Conservation (phyloP, 2,888 invertebrate genomes). For the Dryococelus australis region DNA sequence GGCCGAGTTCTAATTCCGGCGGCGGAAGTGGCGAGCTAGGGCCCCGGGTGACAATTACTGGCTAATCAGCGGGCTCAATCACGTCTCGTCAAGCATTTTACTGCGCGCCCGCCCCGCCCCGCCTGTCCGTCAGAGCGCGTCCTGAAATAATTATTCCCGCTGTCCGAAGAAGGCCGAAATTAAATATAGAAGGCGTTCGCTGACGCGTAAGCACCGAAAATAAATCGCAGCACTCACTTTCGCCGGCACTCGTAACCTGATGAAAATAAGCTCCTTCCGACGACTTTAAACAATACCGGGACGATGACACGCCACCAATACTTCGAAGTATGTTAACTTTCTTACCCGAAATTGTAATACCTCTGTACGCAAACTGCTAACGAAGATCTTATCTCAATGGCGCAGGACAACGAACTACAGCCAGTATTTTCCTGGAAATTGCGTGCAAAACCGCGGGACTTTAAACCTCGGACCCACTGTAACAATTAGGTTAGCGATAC, state of each 20-base stretch:
- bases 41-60: neutral
- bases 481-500: too few relatives aligned
- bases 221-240: neutral
- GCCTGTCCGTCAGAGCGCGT: neutral
- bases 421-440: too few relatives aligned
- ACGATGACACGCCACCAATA: too few relatives aligned
- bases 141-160: neutral
- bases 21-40: neutral
- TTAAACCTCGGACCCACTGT: too few relatives aligned
- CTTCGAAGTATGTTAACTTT: too few relatives aligned
- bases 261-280: too few relatives aligned
- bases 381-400: too few relatives aligned
- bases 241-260: neutral
- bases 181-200: neutral
- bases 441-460: too few relatives aligned
- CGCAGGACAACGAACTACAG: too few relatives aligned
- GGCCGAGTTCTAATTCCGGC: neutral
- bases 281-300: too few relatives aligned
- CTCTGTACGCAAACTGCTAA: too few relatives aligned
- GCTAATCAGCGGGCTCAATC: constrained; percentile 8
- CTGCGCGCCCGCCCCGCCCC: neutral
- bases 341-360: too few relatives aligned
- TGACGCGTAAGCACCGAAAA: neutral
- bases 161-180: neutral
- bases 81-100: neutral